Percentiles rank a stretch among this genome's conserved stretches.
phyloP scores from a whole-genome alignment of 2,113 vertebrate genomes.

The Carassius gibelio region DNA sequence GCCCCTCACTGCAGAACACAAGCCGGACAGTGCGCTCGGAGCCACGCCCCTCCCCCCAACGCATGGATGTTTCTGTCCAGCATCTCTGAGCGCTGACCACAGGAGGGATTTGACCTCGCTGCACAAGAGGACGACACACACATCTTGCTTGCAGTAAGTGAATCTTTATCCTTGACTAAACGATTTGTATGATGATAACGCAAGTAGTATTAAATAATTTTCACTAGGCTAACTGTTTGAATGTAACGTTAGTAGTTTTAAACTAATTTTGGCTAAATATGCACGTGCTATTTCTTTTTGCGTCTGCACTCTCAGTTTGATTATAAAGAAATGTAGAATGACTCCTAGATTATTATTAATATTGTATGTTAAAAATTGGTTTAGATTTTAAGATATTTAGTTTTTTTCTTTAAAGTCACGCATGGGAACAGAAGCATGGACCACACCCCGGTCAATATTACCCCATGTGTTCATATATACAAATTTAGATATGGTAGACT shows the following conservation, averaged over 20 bases:
- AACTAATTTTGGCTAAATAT: neutral
- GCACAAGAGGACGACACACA: conserved; percentile 37
- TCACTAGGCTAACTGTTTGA: neutral
- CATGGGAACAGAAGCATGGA: neutral
- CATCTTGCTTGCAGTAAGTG: conserved; percentile 59
- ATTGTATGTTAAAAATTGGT: too few relatives aligned
- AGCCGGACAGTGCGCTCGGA: conserved; percentile 54
- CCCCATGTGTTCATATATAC: neutral
- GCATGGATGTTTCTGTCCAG: conserved; percentile 73
- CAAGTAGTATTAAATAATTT: neutral
- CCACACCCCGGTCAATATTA: conserved; percentile 49
- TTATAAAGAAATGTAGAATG: too few relatives aligned
- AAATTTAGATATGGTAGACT: neutral
- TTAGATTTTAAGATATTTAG: too few relatives aligned
- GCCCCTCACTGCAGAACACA: too few relatives aligned
- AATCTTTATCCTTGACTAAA: neutral
- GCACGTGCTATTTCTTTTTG: neutral
- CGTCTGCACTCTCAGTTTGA: neutral
- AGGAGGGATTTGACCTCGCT: conserved; percentile 53
- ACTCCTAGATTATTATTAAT: neutral
- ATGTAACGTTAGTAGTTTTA: neutral
- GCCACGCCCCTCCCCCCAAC: conserved; percentile 66
- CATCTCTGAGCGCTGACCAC: conserved; percentile 67
- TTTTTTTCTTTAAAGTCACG: neutral
- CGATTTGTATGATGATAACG: neutral